A percentile compares a stretch with the other conserved stretches of the same genome.
phyloP scores from a whole-genome alignment of 2,113 vertebrate genomes.

The Holacanthus passer region DNA sequence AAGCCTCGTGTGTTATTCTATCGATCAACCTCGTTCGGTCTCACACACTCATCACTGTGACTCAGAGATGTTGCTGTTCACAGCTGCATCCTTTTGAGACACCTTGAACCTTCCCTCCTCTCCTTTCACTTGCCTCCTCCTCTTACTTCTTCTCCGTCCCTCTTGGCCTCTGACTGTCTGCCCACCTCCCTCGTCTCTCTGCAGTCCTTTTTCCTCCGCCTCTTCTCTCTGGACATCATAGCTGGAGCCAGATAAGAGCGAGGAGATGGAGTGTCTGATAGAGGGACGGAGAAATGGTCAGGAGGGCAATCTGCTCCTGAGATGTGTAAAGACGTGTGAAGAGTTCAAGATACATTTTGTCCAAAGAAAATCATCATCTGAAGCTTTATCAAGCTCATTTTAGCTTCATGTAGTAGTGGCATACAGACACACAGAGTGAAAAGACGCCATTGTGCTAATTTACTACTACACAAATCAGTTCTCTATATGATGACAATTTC shows the following conservation, averaged over 20 bases:
- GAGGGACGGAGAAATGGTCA: background rate
- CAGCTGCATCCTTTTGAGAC: constrained; percentile 34
- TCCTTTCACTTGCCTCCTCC: constrained; percentile 46
- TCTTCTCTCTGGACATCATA: constrained; percentile 31
- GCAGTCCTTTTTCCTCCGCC: constrained; percentile 16
- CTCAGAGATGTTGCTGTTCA: constrained; percentile 50
- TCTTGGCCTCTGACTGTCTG: constrained; percentile 49
- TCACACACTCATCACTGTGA: constrained; percentile 1
- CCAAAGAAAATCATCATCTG: constrained; percentile 9
- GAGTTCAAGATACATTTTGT: constrained; percentile 31
- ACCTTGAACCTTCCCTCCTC: constrained; percentile 49
- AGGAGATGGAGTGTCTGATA: background rate
- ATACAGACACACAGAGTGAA: background rate
- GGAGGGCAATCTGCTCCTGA: constrained; percentile 9
- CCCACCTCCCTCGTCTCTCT: constrained; percentile 25
- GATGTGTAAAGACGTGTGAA: constrained; percentile 13
- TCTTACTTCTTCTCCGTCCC: constrained; percentile 33
- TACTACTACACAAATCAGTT: too few species aligned
- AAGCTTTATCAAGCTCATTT: constrained; percentile 13
- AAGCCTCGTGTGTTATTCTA: constrained; percentile 9
- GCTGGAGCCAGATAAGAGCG: constrained; percentile 14
- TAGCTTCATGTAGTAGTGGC: background rate
- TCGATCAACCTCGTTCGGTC: constrained; percentile 34
- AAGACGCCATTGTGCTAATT: background rate
- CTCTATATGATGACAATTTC: too few species aligned